A percentile compares a stretch with the other conserved stretches of the same genome.
Evolutionary conservation across 2,797 vertebrate species (phyloP).

Genomic region (Scyliorhinus canicula): DNA sequence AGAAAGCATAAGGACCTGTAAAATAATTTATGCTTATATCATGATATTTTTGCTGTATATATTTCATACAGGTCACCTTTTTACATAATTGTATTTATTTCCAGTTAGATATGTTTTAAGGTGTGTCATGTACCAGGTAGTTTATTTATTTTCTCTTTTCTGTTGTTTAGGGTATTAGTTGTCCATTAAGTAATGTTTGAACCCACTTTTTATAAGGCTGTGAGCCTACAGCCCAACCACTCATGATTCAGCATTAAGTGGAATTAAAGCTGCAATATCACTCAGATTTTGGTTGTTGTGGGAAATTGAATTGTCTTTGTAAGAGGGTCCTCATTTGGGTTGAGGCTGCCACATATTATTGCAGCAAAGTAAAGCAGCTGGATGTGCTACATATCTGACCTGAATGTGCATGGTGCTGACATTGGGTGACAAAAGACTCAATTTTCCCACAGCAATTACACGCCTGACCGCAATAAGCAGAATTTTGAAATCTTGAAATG

Average conservation of each 20-base stretch:
- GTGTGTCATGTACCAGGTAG: conserved; percentile 62
- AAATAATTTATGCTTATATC: conserved; percentile 78
- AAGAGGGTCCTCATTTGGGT: not conserved
- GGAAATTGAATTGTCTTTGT: not conserved
- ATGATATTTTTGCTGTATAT: conserved; percentile 69
- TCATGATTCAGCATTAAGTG: not conserved
- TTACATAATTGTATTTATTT: conserved; percentile 64
- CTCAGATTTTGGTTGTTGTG: not conserved
- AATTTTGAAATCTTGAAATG: not conserved
- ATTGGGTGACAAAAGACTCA: not conserved
- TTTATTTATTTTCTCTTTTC: conserved; percentile 70
- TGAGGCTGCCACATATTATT: not conserved
- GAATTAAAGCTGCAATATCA: not conserved
- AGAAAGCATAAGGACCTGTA: conserved; percentile 62
- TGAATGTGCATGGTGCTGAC: not conserved
- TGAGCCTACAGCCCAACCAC: not conserved
- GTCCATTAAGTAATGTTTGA: no score
- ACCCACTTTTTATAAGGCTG: not conserved
- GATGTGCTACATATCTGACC: no score
- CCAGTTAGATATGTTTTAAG: conserved; percentile 67
- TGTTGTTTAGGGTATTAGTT: no score
- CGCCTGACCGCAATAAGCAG: not conserved
- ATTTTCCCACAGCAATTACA: not conserved
- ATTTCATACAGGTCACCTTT: conserved; percentile 88
- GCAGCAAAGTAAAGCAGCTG: not conserved